A percentile compares a stretch with the other conserved stretches of the same genome.
These are phyloP conservation scores for Carassius auratus DNA, from an alignment of 2,113 vertebrate species.

Conservation along the genomic window DNA sequence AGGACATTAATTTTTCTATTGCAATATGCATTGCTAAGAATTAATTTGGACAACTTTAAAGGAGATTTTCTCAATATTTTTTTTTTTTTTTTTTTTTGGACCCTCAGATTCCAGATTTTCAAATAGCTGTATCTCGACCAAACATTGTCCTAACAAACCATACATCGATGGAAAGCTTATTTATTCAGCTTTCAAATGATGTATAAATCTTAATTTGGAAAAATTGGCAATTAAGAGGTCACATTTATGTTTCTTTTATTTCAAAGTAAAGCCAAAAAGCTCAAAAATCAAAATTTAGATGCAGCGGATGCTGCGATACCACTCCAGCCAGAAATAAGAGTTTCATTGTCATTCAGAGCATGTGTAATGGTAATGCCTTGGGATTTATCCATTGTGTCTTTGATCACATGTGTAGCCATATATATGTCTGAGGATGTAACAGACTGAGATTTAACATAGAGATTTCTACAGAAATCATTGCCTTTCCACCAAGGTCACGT, in stretches of 20 bases:
- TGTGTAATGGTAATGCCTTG: background rate
- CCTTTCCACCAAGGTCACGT: background rate
- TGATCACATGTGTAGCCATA: slow-evolving; percentile 14
- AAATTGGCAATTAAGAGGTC: no score
- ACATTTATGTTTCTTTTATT: background rate
- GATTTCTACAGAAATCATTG: background rate
- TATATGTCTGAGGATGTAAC: slow-evolving; percentile 6
- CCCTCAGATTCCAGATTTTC: no score
- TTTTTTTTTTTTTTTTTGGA: no score
- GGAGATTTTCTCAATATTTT: no score
- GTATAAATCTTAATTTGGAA: no score
- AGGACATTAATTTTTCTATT: no score
- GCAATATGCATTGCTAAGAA: no score
- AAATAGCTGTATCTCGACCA: no score
- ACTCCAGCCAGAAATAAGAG: background rate
- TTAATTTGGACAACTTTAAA: no score
- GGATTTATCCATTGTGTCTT: background rate
- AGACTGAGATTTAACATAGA: background rate
- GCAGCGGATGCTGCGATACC: background rate
- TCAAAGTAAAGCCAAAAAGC: background rate
- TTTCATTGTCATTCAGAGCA: background rate
- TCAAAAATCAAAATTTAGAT: background rate
- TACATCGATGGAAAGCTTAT: no score
- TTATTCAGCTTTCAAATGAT: no score
- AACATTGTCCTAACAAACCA: no score